Evolutionary conservation across 1,140 invertebrate species (phyloP).

Genomic region (Dolichoris vasculosae): DNA sequence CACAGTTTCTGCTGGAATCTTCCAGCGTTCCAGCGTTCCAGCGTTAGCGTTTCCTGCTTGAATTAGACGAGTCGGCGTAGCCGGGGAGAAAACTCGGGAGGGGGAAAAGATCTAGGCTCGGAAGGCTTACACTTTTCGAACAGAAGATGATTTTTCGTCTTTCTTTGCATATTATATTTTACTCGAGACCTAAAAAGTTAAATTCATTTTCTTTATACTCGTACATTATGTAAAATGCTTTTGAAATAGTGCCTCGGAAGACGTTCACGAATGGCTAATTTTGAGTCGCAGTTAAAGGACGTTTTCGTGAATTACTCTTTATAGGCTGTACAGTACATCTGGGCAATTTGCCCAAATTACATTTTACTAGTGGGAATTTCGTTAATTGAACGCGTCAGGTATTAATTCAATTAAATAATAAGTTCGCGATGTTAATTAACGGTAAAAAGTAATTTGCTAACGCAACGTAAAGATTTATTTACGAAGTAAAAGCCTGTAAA

Average conservation of each 20-base stretch:
- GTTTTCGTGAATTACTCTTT: constrained; percentile 16
- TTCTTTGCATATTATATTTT: constrained; percentile 1
- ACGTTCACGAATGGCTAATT: constrained; percentile 27
- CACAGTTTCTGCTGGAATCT: neutral
- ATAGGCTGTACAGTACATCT: neutral
- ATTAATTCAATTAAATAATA: neutral
- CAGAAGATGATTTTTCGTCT: constrained; percentile 4
- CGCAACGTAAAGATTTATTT: neutral
- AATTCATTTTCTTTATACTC: constrained; percentile 38
- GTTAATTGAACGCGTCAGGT: neutral
- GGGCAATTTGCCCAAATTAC: constrained; percentile 18
- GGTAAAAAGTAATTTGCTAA: neutral
- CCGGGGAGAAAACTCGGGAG: neutral
- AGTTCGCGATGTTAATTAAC: neutral
- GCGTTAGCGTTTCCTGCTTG: constrained; percentile 4
- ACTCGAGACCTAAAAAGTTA: constrained; percentile 1
- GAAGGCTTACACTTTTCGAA: constrained; percentile 16
- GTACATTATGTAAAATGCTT: constrained; percentile 35
- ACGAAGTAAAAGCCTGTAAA: neutral
- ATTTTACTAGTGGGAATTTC: constrained; percentile 23
- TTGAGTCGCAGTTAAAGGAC: constrained; percentile 15
- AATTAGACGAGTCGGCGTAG: constrained; percentile 5
- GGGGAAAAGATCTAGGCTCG: neutral
- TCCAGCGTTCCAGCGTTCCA: too few species aligned
- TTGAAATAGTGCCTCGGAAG: neutral